phyloP scores from a whole-genome alignment of 1,140 invertebrate species.

The Cyphomyrmex costatus region DNA sequence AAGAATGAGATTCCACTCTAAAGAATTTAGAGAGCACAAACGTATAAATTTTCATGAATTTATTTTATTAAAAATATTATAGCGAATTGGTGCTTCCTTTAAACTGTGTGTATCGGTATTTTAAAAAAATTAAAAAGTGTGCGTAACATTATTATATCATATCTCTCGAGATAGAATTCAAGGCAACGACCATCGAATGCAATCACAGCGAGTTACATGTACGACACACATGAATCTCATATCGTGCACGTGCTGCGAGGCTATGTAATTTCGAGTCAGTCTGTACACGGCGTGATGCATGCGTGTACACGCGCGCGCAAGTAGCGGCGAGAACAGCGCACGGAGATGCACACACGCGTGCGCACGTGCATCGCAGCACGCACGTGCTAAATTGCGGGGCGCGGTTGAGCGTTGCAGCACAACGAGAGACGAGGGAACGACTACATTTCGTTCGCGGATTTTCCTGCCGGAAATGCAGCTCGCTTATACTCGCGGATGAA shows the following conservation, averaged over 20 bases:
- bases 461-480: conserved; percentile 65
- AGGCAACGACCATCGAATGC: conserved; percentile 28
- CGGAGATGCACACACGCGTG: conserved; percentile 68
- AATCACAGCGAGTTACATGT: conserved; percentile 54
- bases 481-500: conserved; percentile 6
- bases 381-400: conserved; percentile 76
- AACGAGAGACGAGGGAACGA: conserved; percentile 47
- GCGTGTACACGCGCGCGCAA: conserved; percentile 48
- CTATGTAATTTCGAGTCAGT: conserved; percentile 53
- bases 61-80: too few relatives aligned
- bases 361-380: conserved; percentile 72
- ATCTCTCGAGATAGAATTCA: conserved; percentile 34
- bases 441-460: conserved; percentile 33
- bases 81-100: too few relatives aligned
- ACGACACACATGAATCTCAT: conserved; percentile 42
- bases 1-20: too few relatives aligned
- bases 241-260: conserved; percentile 51
- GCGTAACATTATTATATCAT: neutral
- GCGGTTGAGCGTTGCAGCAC: conserved; percentile 51
- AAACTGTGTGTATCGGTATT: neutral
- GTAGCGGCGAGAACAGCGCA: conserved; percentile 62
- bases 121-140: neutral
- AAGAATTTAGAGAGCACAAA: too few relatives aligned
- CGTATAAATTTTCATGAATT: too few relatives aligned
- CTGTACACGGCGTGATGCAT: conserved; percentile 55